Evolutionary conservation across 2,113 vertebrate genomes (phyloP).

Genomic region (Ammodytes dubius): DNA sequence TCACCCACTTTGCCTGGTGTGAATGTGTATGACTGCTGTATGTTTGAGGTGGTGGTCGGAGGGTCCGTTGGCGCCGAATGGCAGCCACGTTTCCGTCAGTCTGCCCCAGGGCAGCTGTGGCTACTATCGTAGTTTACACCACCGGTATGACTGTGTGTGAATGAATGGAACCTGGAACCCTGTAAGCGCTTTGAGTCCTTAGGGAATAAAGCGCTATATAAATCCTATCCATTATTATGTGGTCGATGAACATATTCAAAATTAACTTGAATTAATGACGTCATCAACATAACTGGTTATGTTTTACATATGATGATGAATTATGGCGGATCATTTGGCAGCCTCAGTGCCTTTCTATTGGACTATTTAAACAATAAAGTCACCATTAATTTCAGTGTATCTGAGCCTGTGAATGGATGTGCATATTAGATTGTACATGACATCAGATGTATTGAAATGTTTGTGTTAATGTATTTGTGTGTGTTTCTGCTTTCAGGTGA

Average conservation of each 20-base stretch:
- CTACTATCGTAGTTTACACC: too few relatives aligned
- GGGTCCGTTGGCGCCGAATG: too few relatives aligned
- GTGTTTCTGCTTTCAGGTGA: conserved; percentile 65
- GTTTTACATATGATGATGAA: conserved; percentile 46
- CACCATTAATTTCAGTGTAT: conserved; percentile 7
- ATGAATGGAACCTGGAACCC: too few relatives aligned
- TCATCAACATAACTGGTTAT: conserved; percentile 43
- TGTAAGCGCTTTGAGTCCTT: too few relatives aligned
- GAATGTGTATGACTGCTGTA: too few relatives aligned
- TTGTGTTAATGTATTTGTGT: conserved; percentile 18
- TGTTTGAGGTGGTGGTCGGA: too few relatives aligned
- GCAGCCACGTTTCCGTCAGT: too few relatives aligned
- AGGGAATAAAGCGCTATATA: too few relatives aligned
- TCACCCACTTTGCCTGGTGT: too few relatives aligned
- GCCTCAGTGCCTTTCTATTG: conserved; percentile 23
- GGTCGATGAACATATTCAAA: conserved; percentile 32
- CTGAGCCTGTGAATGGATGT: not conserved
- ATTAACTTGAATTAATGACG: conserved; percentile 44
- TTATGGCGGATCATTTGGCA: conserved; percentile 44
- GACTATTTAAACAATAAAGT: conserved; percentile 32
- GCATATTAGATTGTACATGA: not conserved
- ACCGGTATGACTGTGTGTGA: too few relatives aligned
- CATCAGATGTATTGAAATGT: not conserved
- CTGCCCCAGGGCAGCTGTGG: too few relatives aligned
- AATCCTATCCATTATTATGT: not conserved